Percentiles rank a stretch among this genome's conserved stretches.
phyloP scores from a whole-genome alignment of 2,888 invertebrate genomes.

The Polylopha cassiicola region DNA sequence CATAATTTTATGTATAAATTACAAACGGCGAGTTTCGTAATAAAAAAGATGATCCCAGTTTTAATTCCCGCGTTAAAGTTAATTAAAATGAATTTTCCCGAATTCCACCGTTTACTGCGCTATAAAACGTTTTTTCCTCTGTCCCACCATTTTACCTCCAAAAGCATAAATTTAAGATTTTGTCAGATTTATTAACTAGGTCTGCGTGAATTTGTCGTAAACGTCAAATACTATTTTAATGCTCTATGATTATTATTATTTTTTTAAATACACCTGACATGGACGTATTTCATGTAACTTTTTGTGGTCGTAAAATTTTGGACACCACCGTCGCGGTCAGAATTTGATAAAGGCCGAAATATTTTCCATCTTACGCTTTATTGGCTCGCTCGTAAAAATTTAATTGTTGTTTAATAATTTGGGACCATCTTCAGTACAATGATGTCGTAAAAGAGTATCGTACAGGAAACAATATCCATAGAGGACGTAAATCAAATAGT shows the following conservation, averaged over 20 bases:
- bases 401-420: conserved; percentile 35
- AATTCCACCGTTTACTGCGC: conserved; percentile 54
- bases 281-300: conserved; percentile 32
- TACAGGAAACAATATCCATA: conserved; percentile 37
- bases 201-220: conserved; percentile 72
- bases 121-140: conserved; percentile 40
- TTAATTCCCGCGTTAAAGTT: conserved; percentile 41
- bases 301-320: conserved; percentile 42
- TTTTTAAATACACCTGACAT: conserved; percentile 20
- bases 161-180: conserved; percentile 64
- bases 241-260: conserved; percentile 55
- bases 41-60: conserved; percentile 15
- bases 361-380: conserved; percentile 49
- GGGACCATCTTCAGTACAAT: conserved; percentile 11
- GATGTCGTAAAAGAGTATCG: conserved; percentile 30
- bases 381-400: conserved; percentile 49
- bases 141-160: conserved; percentile 48
- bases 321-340: conserved; percentile 50
- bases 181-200: conserved; percentile 72
- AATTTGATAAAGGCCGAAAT: conserved; percentile 45
- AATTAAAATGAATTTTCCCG: conserved; percentile 63
- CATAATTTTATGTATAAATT: neutral
- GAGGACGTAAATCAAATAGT: conserved; percentile 24
- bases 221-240: conserved; percentile 67
- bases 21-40: conserved; percentile 5